A percentile compares a stretch with the other conserved stretches of the same genome.
These are phyloP conservation scores for Temnopleurus reevesii DNA, from an alignment of 53 echinoderm and acorn worm species.

Conservation along the genomic window DNA sequence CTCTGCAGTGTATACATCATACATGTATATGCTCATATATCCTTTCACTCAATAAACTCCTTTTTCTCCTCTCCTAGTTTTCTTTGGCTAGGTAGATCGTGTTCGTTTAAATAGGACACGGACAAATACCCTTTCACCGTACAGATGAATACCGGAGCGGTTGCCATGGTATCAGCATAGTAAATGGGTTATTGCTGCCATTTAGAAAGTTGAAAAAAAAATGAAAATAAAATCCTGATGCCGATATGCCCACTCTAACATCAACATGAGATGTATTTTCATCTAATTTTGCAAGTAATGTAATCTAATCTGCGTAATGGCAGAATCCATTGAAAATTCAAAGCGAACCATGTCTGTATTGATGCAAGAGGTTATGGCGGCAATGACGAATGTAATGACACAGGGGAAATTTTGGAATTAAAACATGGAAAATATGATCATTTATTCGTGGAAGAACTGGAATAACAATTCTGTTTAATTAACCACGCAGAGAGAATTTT, in stretches of 20 bases:
- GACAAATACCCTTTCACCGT: neutral
- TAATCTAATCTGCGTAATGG: neutral
- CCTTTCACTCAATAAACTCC: neutral
- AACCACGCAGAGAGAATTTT: no score
- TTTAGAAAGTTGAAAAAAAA: no score
- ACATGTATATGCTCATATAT: neutral
- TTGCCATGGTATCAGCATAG: neutral
- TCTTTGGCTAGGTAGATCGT: neutral
- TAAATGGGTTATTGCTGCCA: neutral
- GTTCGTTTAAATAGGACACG: conserved; percentile 14
- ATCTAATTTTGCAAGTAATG: neutral
- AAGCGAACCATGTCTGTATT: neutral
- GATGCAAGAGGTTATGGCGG: neutral
- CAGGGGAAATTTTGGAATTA: no score
- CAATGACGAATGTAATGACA: no score
- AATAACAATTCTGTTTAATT: no score
- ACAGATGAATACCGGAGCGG: neutral
- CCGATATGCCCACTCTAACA: neutral
- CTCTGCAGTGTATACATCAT: neutral
- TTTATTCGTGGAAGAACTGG: no score
- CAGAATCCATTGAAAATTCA: neutral
- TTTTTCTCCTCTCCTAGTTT: neutral
- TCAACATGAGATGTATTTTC: neutral
- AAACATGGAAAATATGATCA: no score
- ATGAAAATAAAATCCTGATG: neutral